Base-by-base conservation (phyloP, 2,797 vertebrate genomes). In the Fundulus diaphanus region DNA sequence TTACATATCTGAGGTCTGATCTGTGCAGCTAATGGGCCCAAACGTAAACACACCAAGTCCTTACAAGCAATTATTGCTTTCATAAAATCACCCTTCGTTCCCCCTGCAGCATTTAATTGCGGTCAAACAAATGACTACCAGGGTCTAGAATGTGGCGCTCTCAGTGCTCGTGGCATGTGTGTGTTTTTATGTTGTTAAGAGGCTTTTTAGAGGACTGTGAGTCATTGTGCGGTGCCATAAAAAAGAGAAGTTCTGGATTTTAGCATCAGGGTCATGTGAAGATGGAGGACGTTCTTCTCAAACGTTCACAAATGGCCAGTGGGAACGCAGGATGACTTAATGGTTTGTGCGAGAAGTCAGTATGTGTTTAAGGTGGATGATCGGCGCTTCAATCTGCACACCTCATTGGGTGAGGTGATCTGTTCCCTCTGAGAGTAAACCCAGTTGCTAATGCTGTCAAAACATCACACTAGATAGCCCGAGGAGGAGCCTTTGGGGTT, bases 21-120 rank as follows among this genome's bases (percentile, higher is more conserved):
- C 94, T 94, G 86, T 89, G 87, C 86, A 90, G 93, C 92, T 94
- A 94, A 95, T 94, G 93, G 93, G 90, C 92, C 92, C 92, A 88
- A 94, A 94, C 89, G 79, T 96, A 95, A 95, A 95, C 93, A 95
- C 89, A 83, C 90, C 79, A 74, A 92, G 92, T 91, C 88, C 94
- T 94, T 94, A 94, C 92, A 93, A 95, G 94, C 95, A 95, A 94
- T 96, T 95, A 95, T 93, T 94, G 91, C 91, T 90, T 93, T 93
- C 91, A 94, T 94, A 95, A 95, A 94, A 95, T 94, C 90, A 89
- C 88, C 92, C 83, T 84, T 89, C 83, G 81, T 83, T 92, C 93
- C 90, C 63, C 91, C 92, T 94, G 91, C 93, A 93, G 88, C 87
- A 83, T 94, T 95, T 94, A 95, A 95, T 95, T 95, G 93, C 89